Evolutionary conservation across 1,140 invertebrate species (phyloP).

Genomic region (Lethrus apterus): DNA sequence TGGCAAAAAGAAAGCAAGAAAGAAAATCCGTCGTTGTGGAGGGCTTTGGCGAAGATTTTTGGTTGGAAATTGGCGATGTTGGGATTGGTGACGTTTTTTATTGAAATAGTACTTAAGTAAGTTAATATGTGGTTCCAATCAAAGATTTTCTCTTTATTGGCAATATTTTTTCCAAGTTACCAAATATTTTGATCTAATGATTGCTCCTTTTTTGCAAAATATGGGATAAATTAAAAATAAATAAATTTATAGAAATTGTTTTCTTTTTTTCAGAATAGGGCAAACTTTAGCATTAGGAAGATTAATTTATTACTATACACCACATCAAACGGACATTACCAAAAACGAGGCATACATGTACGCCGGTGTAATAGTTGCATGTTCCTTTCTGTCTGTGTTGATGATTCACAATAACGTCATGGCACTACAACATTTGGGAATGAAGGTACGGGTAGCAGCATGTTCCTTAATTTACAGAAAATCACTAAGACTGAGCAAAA

Average conservation of each 20-base stretch:
- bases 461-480: constrained; percentile 79
- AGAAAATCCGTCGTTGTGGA: constrained; percentile 7
- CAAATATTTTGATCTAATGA: not conserved
- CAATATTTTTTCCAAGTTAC: not conserved
- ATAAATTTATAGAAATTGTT: not conserved
- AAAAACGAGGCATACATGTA: constrained; percentile 56
- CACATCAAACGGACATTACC: constrained; percentile 41
- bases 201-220: not conserved
- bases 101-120: constrained; percentile 48
- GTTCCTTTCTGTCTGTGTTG: constrained; percentile 55
- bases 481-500: constrained; percentile 54
- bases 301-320: constrained; percentile 51
- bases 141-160: not conserved
- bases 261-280: constrained; percentile 25
- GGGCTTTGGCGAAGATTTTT: constrained; percentile 32
- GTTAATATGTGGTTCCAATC: not conserved
- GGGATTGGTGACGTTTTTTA: constrained; percentile 44
- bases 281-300: constrained; percentile 32
- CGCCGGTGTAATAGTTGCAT: constrained; percentile 61
- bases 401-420: constrained; percentile 76
- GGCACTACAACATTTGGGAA: constrained; percentile 56
- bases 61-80: constrained; percentile 39
- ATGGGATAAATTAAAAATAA: not conserved
- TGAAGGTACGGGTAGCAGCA: constrained; percentile 69
- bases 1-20: constrained; percentile 8